phyloP scores from a whole-genome alignment of 2,797 vertebrate genomes.

The Halcyon leucocephala region DNA sequence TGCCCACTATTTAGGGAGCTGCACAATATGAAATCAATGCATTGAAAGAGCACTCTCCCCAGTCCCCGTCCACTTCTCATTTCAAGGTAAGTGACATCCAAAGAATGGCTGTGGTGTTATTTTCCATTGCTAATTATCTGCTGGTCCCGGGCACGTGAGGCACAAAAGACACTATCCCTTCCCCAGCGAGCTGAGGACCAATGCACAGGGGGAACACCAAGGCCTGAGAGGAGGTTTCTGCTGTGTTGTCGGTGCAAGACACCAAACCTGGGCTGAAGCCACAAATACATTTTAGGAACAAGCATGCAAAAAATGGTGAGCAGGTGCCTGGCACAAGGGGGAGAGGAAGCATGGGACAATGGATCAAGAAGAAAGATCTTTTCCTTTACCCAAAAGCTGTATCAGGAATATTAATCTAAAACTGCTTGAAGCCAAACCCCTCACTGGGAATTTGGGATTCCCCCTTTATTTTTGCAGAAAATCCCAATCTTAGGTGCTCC shows the following conservation, averaged over 20 bases:
- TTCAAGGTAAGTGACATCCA: not conserved
- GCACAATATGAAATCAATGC: not conserved
- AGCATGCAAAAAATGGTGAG: not conserved
- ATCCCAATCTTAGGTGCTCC: not conserved
- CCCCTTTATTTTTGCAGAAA: not conserved
- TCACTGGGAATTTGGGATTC: not conserved
- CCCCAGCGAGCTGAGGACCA: not conserved
- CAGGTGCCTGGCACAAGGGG: not conserved
- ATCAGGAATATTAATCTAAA: not conserved
- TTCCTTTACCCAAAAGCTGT: not conserved
- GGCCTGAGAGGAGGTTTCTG: not conserved
- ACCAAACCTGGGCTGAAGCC: not conserved
- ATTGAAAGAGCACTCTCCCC: not conserved
- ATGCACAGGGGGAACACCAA: not conserved
- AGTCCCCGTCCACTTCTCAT: not conserved
- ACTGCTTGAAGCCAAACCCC: not conserved
- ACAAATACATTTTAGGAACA: not conserved
- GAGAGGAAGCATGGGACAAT: not conserved
- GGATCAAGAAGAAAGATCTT: not conserved
- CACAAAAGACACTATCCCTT: not conserved
- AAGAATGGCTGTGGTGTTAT: not conserved
- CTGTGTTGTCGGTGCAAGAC: not conserved
- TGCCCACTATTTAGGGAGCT: not conserved
- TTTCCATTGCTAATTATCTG: slow-evolving; percentile 19
- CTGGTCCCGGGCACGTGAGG: not conserved